phyloP scores from a whole-genome alignment of 2,888 invertebrate species.

The Diarsia dahlii region DNA sequence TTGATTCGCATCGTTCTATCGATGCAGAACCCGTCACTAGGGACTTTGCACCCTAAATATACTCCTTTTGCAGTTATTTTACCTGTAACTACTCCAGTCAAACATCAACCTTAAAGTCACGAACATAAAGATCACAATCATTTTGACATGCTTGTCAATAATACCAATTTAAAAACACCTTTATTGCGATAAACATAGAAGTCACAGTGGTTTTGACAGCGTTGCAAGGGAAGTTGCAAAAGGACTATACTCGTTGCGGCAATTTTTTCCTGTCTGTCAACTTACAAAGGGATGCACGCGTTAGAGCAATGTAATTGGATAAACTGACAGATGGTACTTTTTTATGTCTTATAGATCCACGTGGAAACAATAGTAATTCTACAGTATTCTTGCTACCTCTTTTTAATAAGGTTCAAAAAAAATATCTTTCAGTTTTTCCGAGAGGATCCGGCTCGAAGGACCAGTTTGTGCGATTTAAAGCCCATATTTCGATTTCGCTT shows the following conservation, averaged over 20 bases:
- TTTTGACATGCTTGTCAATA: background rate
- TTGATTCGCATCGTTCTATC: constrained; percentile 63
- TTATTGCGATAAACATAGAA: background rate
- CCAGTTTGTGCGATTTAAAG: background rate
- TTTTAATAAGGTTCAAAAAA: background rate
- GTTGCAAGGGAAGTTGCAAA: background rate
- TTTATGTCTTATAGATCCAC: constrained; percentile 33
- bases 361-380: background rate
- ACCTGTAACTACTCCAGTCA: background rate
- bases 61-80: background rate
- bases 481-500: too few species aligned
- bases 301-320: constrained; percentile 69
- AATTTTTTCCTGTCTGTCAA: constrained; percentile 71
- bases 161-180: background rate
- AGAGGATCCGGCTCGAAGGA: constrained; percentile 15
- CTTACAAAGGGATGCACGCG: constrained; percentile 65
- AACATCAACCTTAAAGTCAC: background rate
- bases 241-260: constrained; percentile 60
- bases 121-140: background rate
- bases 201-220: background rate
- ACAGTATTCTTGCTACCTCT: background rate
- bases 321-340: constrained; percentile 69
- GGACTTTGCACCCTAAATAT: constrained; percentile 61
- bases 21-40: constrained; percentile 61
- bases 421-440: background rate